Conservation (phyloP, 2,113 vertebrate species). For the Alligator mississippiensis region DNA sequence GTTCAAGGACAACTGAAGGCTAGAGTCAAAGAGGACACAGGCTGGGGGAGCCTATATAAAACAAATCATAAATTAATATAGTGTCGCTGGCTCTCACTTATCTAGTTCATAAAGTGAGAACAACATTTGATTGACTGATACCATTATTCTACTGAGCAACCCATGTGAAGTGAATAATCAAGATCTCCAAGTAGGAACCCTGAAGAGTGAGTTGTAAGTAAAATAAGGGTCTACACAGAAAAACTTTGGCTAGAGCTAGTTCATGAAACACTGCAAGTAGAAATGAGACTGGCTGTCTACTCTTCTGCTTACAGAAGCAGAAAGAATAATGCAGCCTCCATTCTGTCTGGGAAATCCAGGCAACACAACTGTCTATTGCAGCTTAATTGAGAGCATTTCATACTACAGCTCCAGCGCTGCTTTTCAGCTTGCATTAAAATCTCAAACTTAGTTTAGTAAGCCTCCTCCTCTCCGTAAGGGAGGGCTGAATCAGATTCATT, state of each 20-base stretch:
- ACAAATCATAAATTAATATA: neutral
- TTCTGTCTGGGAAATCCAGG: neutral
- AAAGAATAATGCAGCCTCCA: neutral
- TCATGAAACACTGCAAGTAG: neutral
- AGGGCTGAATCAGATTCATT: neutral
- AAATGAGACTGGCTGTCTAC: neutral
- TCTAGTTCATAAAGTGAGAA: rapidly evolving
- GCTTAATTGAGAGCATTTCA: neutral
- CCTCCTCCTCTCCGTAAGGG: neutral
- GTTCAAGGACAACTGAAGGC: neutral
- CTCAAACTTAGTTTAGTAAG: neutral
- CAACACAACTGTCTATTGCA: neutral
- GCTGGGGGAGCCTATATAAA: neutral
- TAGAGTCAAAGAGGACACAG: neutral
- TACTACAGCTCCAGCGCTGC: neutral
- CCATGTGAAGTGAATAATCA: neutral
- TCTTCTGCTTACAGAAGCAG: neutral
- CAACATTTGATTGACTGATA: rapidly evolving
- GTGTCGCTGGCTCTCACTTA: neutral
- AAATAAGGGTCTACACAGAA: neutral
- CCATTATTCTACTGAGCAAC: rapidly evolving
- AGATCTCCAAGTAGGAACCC: neutral
- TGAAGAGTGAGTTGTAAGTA: neutral
- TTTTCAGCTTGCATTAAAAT: neutral
- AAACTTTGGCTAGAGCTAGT: neutral